Evolutionary conservation across 1,140 invertebrate genomes (phyloP).

Genomic region (Oryctes rhinoceros): DNA sequence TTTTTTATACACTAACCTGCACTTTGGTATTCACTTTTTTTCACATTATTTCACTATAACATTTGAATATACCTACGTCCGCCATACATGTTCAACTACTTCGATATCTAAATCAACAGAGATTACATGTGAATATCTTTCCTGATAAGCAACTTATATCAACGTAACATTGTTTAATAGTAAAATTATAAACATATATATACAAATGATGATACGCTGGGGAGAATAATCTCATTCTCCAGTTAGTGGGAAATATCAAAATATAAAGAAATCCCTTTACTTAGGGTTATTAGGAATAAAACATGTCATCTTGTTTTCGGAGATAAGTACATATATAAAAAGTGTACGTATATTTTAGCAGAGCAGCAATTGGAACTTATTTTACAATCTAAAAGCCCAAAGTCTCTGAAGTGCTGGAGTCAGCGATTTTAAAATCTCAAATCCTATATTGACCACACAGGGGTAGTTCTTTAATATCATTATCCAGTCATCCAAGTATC

Average conservation of each 20-base stretch:
- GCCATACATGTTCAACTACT: conserved; percentile 10
- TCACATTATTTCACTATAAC: conserved; percentile 28
- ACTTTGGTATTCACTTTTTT: neutral
- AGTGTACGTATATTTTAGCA: too few relatives aligned
- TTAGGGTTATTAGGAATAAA: too few relatives aligned
- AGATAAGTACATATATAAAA: too few relatives aligned
- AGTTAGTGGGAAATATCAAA: too few relatives aligned
- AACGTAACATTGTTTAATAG: neutral
- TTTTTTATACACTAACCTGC: conserved; percentile 12
- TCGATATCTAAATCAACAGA: conserved; percentile 31
- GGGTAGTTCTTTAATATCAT: neutral
- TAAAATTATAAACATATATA: neutral
- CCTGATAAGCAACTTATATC: neutral
- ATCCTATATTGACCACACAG: neutral
- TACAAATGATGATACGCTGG: too few relatives aligned
- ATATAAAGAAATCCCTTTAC: too few relatives aligned
- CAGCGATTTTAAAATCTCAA: neutral
- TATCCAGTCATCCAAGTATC: neutral
- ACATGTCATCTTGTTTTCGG: too few relatives aligned
- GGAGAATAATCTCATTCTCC: too few relatives aligned
- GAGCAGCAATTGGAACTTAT: too few relatives aligned
- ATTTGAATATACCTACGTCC: neutral
- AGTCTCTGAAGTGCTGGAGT: neutral
- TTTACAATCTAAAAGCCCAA: neutral
- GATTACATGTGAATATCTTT: conserved; percentile 1